Base-by-base conservation (phyloP, 2,888 invertebrate genomes). In the Amiota minor region DNA sequence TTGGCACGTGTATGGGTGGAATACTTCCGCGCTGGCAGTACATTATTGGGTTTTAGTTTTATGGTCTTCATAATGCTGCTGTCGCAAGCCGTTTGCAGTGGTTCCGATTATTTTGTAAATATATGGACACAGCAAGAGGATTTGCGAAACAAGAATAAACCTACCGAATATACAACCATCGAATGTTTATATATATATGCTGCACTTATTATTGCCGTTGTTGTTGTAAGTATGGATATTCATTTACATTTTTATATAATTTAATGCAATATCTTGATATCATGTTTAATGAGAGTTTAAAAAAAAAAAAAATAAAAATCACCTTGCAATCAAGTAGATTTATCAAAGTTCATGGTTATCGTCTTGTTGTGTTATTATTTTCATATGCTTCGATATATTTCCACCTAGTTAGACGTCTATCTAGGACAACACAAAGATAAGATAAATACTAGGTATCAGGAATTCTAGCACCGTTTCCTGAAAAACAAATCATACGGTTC, bases 71-170 rank as follows among this genome's bases (percentile, higher is more conserved):
- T 92, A 0, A 91, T 92, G 82, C 9, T 92, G 9, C 20, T 92
- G n/a, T 91, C 93, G 0, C 93, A 93, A 88, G 78, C 89, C 1
- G 86, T 91, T 0, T 92, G 92, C 50, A 93, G 92, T 79, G 91
- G 91, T 0, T 91, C 91, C 0, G 94, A 94, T 78, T 93, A 91
- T 78, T 94, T 93, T 89, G 90, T 93, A 0, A 92, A 92, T 74
- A 91, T 91, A 77, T 93, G 93, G 93, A 89, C 90, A 0, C 88
- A 89, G 70, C 89, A 90, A 75, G 90, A 90, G 78, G 86, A 88
- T 77, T 79, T 87, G 47, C 79, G 90, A 47, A 80, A 83, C 0
- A 77, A 80, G 6, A 86, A 86, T 16, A 82, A 86, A 76, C 77
- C 86, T 6, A 87, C 90, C 10, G 79, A 76, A 14, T 80, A 90